Percentiles rank a stretch among this genome's conserved stretches.
Evolutionary conservation across 2,113 vertebrate species (phyloP).

Genomic region (Podiceps cristatus): DNA sequence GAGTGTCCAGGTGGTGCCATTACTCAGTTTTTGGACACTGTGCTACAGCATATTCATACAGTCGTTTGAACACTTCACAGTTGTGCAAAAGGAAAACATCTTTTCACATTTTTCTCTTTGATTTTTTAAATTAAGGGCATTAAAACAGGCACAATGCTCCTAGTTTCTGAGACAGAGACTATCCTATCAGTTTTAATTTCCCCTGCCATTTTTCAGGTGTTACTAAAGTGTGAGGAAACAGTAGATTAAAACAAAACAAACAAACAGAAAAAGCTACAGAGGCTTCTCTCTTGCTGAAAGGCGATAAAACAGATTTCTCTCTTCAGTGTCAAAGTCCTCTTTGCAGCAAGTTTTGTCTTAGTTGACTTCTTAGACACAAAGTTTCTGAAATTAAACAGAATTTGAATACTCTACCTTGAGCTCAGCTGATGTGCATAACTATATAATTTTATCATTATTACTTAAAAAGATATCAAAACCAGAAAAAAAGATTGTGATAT

Average conservation of each 20-base stretch:
- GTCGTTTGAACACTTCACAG: slow-evolving; percentile 14
- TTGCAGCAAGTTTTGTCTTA: not conserved
- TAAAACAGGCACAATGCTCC: not conserved
- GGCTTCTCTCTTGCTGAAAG: not conserved
- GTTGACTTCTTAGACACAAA: not conserved
- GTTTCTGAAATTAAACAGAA: not conserved
- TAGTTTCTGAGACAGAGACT: not conserved
- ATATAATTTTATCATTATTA: not conserved
- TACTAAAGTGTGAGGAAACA: not conserved
- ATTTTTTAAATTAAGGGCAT: not conserved
- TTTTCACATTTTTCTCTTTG: slow-evolving; percentile 6
- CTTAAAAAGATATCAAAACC: not conserved
- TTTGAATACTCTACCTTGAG: not conserved
- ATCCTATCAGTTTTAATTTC: not conserved
- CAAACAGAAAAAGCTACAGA: not conserved
- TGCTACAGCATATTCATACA: slow-evolving; percentile 58
- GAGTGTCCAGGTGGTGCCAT: slow-evolving; percentile 78
- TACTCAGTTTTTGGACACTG: not conserved
- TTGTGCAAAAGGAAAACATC: slow-evolving; percentile 14
- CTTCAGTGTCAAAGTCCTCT: not conserved
- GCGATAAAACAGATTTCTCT: not conserved
- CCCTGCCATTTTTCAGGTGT: not conserved
- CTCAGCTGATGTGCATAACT: not conserved
- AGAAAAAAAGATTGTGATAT: not conserved
- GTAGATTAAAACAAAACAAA: not conserved